These are phyloP conservation scores for Drosophila atroscutellata DNA, from an alignment of 2,888 invertebrate species.

Conservation along the genomic window DNA sequence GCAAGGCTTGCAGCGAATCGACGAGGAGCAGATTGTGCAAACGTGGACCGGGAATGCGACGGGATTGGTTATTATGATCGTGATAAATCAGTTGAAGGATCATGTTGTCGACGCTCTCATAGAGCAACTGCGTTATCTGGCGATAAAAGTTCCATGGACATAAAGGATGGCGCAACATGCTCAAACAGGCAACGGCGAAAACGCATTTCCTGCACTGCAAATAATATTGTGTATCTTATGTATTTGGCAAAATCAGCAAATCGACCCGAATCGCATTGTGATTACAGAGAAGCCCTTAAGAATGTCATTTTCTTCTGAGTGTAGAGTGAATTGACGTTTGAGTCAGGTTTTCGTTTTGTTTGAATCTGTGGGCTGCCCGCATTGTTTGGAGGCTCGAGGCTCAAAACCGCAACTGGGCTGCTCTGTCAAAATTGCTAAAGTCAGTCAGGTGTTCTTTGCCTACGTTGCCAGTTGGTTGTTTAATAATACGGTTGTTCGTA, in stretches of 20 bases:
- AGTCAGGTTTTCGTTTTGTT: conserved; percentile 24
- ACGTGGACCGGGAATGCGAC: no score
- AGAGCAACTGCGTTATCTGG: no score
- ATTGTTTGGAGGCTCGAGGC: conserved; percentile 22
- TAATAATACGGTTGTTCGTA: background rate
- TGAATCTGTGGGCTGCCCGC: conserved; percentile 27
- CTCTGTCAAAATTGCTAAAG: conserved; percentile 12
- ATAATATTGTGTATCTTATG: background rate
- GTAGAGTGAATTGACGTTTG: conserved; percentile 20
- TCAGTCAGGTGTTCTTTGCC: conserved; percentile 38
- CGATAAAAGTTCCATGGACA: no score
- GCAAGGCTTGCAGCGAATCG: no score
- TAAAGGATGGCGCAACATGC: conserved; percentile 44
- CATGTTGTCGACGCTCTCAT: no score
- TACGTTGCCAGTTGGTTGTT: conserved; percentile 18
- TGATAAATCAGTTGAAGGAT: no score
- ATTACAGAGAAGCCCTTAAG: background rate
- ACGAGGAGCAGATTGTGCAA: no score
- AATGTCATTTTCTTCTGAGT: background rate
- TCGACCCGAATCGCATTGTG: background rate
- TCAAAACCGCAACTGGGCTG: conserved; percentile 1
- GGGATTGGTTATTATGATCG: no score
- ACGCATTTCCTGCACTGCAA: background rate
- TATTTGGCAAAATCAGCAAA: background rate
- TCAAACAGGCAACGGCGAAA: conserved; percentile 37